Evolutionary conservation across 2,797 vertebrate species (phyloP), one percentile per base, ranked within the genome.

Genomic region (Eurystomus glaucurus): DNA sequence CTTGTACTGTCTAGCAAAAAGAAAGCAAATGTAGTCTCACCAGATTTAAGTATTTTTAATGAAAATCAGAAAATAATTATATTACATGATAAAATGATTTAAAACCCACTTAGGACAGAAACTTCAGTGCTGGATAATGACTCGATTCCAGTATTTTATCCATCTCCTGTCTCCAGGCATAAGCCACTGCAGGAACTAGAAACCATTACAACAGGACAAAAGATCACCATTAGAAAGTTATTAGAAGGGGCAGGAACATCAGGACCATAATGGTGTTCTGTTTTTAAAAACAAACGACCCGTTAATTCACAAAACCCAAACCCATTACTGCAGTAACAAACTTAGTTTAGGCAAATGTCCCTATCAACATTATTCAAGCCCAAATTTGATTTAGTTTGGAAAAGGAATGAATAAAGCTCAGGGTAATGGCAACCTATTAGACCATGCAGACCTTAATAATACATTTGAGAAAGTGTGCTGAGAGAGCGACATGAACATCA

Each of bases 351-450:
- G 46, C 57, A 96, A 97, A 97, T 97, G 94, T 95, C 81, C 91
- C 90, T 96, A 96, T 76, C 76, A 97, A 96, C 95, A 84, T 96
- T 72, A 96, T 93, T 98, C 97, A 95, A 96, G 90, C 81, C 95
- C 92, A 97, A 85, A 98, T 96, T 95, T 97, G 94, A 98, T 98
- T 98, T 97, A 81, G 91, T 97, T 97, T 95, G 72, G 82, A 93
- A 97, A 97, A 97, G 45, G 76, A 80, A 96, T 45, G 85, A 90
- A 94, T 57, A 93, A 90, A 97, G 90, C 92, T 90, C 88, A 95
- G 91, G 58, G 82, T 89, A 97, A 96, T 96, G 77, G 74, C 88
- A 96, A 89, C 85, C 86, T 96, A 96, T 97, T 96, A 95, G 89
- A 76, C 78, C 68, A 87, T 90, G 94, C 95, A 95, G 95, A 92